A percentile compares a stretch with the other conserved stretches of the same genome.
These are phyloP conservation scores for Anhinga rufa DNA, from an alignment of 2,113 vertebrate genomes.

Conservation along the genomic window DNA sequence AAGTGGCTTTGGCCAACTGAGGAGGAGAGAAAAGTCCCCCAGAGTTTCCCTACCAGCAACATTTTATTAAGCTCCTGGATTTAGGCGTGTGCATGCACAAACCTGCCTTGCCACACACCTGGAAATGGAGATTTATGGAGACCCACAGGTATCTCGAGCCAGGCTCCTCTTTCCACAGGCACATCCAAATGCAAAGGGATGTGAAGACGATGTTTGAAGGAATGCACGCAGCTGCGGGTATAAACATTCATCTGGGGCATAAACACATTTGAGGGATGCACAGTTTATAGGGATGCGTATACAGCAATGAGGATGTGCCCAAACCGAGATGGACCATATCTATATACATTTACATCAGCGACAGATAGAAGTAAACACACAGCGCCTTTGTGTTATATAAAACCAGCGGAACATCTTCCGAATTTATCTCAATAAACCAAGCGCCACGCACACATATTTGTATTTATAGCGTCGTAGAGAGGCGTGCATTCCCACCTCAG, in stretches of 20 bases:
- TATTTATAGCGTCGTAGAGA: background rate
- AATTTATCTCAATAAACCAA: background rate
- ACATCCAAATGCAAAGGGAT: too few species aligned
- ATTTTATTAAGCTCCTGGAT: background rate
- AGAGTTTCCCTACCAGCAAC: background rate
- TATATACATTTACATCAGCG: background rate
- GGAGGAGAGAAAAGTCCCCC: background rate
- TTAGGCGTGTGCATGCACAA: background rate
- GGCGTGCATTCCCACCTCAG: background rate
- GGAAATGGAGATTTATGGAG: background rate
- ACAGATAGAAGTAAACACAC: background rate
- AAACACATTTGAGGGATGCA: background rate
- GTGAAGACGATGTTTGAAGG: background rate
- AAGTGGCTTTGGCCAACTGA: background rate
- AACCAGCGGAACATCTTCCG: background rate
- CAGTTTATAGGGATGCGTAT: background rate
- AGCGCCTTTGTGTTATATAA: rapidly evolving
- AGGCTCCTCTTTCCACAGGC: background rate
- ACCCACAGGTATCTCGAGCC: background rate
- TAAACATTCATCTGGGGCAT: rapidly evolving
- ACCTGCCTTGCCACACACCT: background rate
- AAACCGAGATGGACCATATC: background rate
- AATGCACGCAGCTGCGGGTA: background rate
- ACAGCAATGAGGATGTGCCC: background rate
- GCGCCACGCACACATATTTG: rapidly evolving